Conservation (phyloP, 2,113 vertebrate species). For the Eublepharis macularius region DNA sequence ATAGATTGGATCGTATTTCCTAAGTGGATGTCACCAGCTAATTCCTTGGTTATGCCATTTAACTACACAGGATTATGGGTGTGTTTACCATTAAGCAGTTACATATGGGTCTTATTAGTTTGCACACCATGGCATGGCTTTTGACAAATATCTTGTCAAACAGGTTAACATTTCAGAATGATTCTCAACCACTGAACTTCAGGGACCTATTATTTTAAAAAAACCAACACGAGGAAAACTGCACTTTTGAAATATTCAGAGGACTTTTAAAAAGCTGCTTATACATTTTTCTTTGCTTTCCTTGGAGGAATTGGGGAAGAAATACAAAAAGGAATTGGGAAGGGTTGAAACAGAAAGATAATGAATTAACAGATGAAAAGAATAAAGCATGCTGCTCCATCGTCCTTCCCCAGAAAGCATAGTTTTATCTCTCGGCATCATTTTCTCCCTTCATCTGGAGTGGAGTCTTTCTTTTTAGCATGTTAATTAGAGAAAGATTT, state of each 20-base stretch:
- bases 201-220: constrained; percentile 48
- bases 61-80: constrained; percentile 72
- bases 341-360: neutral
- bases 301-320: neutral
- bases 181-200: constrained; percentile 39
- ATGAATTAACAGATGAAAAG: constrained; percentile 13
- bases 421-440: neutral
- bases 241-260: constrained; percentile 21
- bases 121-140: constrained; percentile 56
- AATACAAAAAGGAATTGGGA: too few relatives aligned
- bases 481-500: constrained; percentile 28
- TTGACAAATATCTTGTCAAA: constrained; percentile 73
- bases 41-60: constrained; percentile 73
- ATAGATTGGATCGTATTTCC: constrained; percentile 79
- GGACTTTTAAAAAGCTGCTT: constrained; percentile 18
- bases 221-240: constrained; percentile 9
- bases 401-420: neutral
- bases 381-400: constrained; percentile 21
- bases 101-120: constrained; percentile 75
- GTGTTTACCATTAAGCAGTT: constrained; percentile 73
- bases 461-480: constrained; percentile 4
- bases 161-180: constrained; percentile 55
- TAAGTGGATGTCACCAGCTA: constrained; percentile 75
- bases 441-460: constrained; percentile 26
- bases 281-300: neutral